Percentiles rank a stretch among this genome's conserved stretches.
phyloP scores from a whole-genome alignment of 2,888 invertebrate species.

The Embidobia sp. region DNA sequence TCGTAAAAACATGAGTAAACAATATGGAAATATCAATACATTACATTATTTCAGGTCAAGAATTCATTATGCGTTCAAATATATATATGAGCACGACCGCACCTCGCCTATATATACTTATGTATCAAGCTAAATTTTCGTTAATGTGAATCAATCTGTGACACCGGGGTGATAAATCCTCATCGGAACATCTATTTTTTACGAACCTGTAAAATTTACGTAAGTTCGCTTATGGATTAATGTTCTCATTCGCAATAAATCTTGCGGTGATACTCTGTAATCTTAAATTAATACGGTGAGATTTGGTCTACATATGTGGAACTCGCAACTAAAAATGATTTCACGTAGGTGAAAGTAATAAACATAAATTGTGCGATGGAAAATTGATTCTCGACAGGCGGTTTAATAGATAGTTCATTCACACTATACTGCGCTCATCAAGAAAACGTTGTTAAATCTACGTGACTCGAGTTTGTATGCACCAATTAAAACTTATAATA shows the following conservation, averaged over 20 bases:
- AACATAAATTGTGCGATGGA: constrained; percentile 44
- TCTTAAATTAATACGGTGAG: constrained; percentile 41
- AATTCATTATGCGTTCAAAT: not conserved
- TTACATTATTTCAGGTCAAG: not conserved
- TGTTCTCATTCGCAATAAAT: constrained; percentile 41
- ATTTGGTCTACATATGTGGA: constrained; percentile 36
- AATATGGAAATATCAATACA: too few species aligned
- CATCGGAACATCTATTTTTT: constrained; percentile 31
- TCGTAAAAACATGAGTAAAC: too few species aligned
- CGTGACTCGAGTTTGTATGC: constrained; percentile 4
- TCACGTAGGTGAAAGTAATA: constrained; percentile 55
- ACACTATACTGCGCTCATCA: constrained; percentile 45
- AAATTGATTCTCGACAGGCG: constrained; percentile 42
- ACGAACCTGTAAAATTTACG: constrained; percentile 30
- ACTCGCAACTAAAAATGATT: constrained; percentile 32
- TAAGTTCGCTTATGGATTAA: constrained; percentile 43
- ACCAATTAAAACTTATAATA: constrained; percentile 36
- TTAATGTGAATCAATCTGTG: constrained; percentile 28
- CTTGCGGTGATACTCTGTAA: constrained; percentile 51
- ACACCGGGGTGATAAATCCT: constrained; percentile 16
- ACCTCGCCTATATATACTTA: not conserved
- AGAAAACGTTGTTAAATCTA: constrained; percentile 31
- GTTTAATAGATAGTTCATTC: constrained; percentile 49
- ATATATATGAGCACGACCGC: not conserved
- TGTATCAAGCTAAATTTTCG: constrained; percentile 19